These are phyloP conservation scores for Altica lythri DNA, from an alignment of 2,888 invertebrate genomes.

Conservation along the genomic window DNA sequence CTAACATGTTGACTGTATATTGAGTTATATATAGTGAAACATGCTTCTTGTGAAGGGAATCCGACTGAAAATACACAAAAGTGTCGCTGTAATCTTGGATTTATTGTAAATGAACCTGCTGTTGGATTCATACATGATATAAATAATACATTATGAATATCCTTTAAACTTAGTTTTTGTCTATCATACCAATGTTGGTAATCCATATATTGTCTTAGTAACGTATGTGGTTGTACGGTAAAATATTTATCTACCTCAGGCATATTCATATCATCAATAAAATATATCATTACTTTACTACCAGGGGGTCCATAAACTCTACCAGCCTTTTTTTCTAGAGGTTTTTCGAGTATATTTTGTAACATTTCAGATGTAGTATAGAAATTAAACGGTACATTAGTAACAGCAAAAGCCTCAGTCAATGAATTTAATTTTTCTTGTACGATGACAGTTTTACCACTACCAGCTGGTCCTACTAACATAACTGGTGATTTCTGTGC, in stretches of 20 bases:
- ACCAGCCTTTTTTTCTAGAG: slow-evolving; percentile 93
- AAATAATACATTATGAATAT: slow-evolving; percentile 92
- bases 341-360: slow-evolving; percentile 85
- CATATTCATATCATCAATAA: slow-evolving; percentile 97
- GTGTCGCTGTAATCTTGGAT: slow-evolving; percentile 85
- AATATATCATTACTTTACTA: slow-evolving; percentile 89
- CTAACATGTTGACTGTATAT: slow-evolving; percentile 79
- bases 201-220: slow-evolving; percentile 91
- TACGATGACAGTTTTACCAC: slow-evolving; percentile 91
- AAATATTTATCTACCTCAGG: slow-evolving; percentile 94
- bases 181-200: slow-evolving; percentile 96
- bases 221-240: slow-evolving; percentile 93
- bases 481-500: slow-evolving; percentile 81
- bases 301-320: slow-evolving; percentile 92
- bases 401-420: slow-evolving; percentile 77
- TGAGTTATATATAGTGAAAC: slow-evolving; percentile 81
- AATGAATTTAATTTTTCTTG: slow-evolving; percentile 78
- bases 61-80: slow-evolving; percentile 88
- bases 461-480: slow-evolving; percentile 88
- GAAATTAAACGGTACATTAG: slow-evolving; percentile 93
- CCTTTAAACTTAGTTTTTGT: slow-evolving; percentile 81
- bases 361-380: slow-evolving; percentile 94
- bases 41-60: slow-evolving; percentile 81
- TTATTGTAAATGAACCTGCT: slow-evolving; percentile 92
- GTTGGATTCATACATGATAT: slow-evolving; percentile 97